These are phyloP conservation scores for Cercopithecus neglectus DNA, from an alignment of 2,797 vertebrate genomes.

Conservation along the genomic window DNA sequence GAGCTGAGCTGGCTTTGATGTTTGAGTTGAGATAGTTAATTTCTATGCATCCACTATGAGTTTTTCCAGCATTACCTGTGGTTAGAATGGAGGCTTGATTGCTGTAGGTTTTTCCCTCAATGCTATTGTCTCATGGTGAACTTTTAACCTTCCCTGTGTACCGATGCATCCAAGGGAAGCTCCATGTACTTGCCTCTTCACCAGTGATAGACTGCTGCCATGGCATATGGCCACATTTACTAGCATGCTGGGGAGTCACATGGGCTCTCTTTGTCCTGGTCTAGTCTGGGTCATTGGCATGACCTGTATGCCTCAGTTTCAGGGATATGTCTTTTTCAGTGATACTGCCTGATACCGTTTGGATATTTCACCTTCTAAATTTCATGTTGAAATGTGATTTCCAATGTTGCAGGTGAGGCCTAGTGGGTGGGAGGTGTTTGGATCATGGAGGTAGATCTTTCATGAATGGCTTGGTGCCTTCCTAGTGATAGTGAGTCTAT, in stretches of 20 bases:
- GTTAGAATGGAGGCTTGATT: too few relatives aligned
- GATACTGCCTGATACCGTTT: neutral
- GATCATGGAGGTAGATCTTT: neutral
- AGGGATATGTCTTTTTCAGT: neutral
- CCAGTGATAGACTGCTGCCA: too few relatives aligned
- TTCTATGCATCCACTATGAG: neutral
- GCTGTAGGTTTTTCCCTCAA: neutral
- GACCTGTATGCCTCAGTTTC: neutral
- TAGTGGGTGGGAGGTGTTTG: neutral
- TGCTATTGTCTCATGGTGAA: neutral
- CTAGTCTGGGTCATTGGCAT: neutral
- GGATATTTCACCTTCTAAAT: neutral
- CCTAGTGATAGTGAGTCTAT: neutral
- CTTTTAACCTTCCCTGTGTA: neutral
- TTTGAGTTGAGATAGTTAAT: neutral
- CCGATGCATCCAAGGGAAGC: too few relatives aligned
- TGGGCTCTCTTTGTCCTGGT: neutral
- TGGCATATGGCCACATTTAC: neutral
- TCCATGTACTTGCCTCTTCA: neutral
- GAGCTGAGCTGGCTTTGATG: neutral
- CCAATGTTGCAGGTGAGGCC: neutral
- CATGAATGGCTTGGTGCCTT: neutral
- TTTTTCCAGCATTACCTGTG: neutral
- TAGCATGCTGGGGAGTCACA: too few relatives aligned
- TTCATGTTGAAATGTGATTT: neutral